Evolutionary conservation across 92 coral and sea anemone species (phyloP), one percentile per base, ranked within the genome.

Genomic region (Diadumene lineata): DNA sequence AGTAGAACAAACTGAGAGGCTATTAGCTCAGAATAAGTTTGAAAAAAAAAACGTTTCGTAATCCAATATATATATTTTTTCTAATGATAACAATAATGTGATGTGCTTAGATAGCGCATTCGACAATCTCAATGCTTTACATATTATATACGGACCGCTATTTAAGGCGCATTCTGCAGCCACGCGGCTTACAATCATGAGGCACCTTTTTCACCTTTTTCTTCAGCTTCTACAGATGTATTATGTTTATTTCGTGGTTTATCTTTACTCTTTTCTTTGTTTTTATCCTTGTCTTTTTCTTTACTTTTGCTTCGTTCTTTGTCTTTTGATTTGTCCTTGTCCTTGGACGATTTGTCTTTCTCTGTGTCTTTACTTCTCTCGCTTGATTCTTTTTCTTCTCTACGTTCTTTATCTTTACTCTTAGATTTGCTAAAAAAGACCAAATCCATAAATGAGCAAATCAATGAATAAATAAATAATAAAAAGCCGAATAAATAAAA

Each of bases 231-330:
- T 7, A 80, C 69, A 0, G 92, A 82, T 0, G 83, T 66, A 29
- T 72, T 79, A 78, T 87, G 88, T 74, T 91, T 91, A 58, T 82
- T 79, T 17, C 77, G 66, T 2, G 79, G 66, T 63, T 74, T 38
- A 2, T 71, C 96, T 77, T 83, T 90, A 19, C 64, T 74, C 72
- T 77, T 89, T 1, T 84, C 96, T 79, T 84, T 89, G 34, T 70
- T 83, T 66, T 87, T 87, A 15, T 83, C 92, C 38, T 67, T 50
- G 11, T 84, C 87, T 43, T 68, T 84, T 56, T 84, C 89, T 68
- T 82, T 89, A 51, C 97, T 92, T 64, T 78, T 92, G 64, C 97
- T 92, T 82, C 96, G 86, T 23, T 94, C 98, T 44, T 92, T 89
- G 60, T 92, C 97, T 81, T 53, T 53, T 2, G 58, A 21, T 53